A percentile compares a stretch with the other conserved stretches of the same genome.
phyloP scores from a whole-genome alignment of 2,888 invertebrate species.

The Linhomoeus sp. region DNA sequence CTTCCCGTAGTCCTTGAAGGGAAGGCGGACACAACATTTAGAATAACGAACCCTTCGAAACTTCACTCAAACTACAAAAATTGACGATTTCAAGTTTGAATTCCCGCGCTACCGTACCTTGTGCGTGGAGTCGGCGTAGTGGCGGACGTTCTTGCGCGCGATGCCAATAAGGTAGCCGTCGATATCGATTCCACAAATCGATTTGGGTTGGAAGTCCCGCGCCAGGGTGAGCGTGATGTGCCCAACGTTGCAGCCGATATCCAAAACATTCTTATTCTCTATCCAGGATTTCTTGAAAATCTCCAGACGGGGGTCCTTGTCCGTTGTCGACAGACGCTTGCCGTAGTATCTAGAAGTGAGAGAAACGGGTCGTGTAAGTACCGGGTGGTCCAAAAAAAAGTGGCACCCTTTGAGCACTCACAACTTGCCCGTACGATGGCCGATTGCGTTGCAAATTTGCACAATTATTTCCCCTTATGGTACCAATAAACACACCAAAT shows the following conservation, averaged over 20 bases:
- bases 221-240: conserved; percentile 78
- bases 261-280: conserved; percentile 64
- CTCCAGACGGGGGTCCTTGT: conserved; percentile 53
- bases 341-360: conserved; percentile 97
- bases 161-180: conserved; percentile 61
- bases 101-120: background rate
- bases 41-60: background rate
- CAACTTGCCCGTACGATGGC: no score
- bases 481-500: no score
- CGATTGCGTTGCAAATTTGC: no score
- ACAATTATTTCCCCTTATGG: no score
- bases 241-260: conserved; percentile 93
- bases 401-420: no score
- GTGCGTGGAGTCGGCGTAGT: conserved; percentile 37
- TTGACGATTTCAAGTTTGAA: background rate
- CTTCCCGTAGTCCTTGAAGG: no score
- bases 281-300: conserved; percentile 66
- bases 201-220: conserved; percentile 57
- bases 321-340: conserved; percentile 56
- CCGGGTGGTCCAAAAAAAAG: no score
- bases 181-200: conserved; percentile 74
- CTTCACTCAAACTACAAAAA: background rate
- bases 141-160: conserved; percentile 50
- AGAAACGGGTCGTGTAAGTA: no score
- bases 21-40: no score